These are phyloP conservation scores for Manis javanica DNA, from an alignment of 2,797 vertebrate genomes.

Conservation along the genomic window DNA sequence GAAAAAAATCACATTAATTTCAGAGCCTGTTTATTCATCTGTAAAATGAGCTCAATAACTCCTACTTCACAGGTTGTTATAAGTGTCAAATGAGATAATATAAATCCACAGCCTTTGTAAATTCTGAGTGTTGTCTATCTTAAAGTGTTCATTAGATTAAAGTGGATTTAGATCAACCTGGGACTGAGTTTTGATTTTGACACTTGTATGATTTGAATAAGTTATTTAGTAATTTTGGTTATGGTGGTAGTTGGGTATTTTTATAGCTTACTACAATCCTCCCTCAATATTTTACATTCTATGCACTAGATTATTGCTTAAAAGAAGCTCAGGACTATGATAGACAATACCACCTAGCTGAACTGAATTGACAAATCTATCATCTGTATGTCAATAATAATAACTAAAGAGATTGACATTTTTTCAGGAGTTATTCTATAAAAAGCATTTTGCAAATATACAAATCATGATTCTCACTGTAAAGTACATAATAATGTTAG, in stretches of 20 bases:
- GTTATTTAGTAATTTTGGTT: conserved; percentile 3
- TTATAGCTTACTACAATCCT: neutral
- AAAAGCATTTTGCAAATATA: neutral
- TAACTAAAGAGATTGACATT: neutral
- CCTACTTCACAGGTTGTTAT: neutral
- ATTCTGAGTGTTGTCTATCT: neutral
- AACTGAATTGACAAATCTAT: neutral
- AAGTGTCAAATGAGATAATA: neutral
- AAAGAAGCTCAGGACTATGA: neutral
- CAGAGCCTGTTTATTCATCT: neutral
- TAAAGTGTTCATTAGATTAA: neutral
- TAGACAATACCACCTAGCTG: neutral
- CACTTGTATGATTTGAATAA: neutral
- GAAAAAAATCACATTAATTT: neutral
- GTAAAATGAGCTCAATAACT: conserved; percentile 11
- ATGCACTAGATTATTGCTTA: neutral
- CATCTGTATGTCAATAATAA: neutral
- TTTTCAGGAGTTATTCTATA: neutral
- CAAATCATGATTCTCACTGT: neutral
- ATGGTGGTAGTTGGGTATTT: neutral
- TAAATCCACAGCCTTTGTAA: conserved; percentile 23
- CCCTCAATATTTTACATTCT: neutral
- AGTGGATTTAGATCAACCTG: neutral
- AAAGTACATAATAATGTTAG: neutral
- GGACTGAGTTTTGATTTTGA: neutral